Base-by-base conservation (phyloP, 2,113 vertebrate species). In the Ovis canadensis region DNA sequence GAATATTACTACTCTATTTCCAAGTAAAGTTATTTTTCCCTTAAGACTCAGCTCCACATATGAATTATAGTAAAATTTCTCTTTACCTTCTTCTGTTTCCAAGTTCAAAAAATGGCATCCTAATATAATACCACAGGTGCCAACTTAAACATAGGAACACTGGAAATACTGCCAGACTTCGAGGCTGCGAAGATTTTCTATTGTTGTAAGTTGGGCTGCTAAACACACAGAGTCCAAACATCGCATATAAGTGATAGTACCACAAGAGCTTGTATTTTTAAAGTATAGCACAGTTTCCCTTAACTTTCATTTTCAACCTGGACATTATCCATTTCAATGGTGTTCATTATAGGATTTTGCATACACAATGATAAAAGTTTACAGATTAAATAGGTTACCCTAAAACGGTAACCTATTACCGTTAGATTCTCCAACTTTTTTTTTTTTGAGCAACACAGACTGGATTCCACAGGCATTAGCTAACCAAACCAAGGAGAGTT, bases 21-120 rank as follows among this genome's bases (percentile, higher is more conserved):
- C 95, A 97, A 98, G 95, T 88, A 78, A 98, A 97, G 94, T 97
- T 98, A 97, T 98, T 97, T 97, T 45, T 74, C 97, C 91, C 91
- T 17, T 85, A 97, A 98, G 96, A 98, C 96, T 93, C 84, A 95
- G 87, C 54, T 48, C 54, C 88, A 92, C 45, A n/a, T 88, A 94
- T 87, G 86, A 98, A 94, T 96, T 97, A 97, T 50, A 97, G 93
- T 96, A 97, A 98, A 97, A 97, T 85, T 59, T 94, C 88, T 88
- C 90, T 95, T 60, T 84, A 96, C 95, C 96, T 97, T 98, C 90
- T 97, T 94, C 96, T 93, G 84, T 86, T 96, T 97, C 96, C 92
- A 96, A 97, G 84, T 94, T 96, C 86, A 96, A 88, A 97, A 96
- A 91, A 87, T 91, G 80, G 88, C 87, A 96, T 92, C 95, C 96